phyloP scores from a whole-genome alignment of 2,113 vertebrate genomes.

The Pteruthius melanotis region DNA sequence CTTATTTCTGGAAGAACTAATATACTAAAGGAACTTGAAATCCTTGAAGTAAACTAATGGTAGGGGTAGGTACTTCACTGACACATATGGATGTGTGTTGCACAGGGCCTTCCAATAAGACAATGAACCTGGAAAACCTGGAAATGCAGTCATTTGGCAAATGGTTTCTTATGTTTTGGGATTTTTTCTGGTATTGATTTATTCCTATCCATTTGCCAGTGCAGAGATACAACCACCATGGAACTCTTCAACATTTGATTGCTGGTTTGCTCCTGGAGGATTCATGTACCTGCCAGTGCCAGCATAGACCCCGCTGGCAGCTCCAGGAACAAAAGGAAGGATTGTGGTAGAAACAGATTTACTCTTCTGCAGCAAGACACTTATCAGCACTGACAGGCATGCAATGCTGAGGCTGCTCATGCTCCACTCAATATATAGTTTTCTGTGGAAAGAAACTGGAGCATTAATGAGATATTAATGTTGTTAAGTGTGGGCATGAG shows the following conservation, averaged over 20 bases:
- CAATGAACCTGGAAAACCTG: background rate
- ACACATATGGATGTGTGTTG: accelerated
- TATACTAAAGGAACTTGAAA: background rate
- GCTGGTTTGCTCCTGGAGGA: background rate
- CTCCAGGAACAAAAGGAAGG: background rate
- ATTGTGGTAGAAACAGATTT: background rate
- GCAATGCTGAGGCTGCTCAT: background rate
- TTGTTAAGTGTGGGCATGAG: background rate
- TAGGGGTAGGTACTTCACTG: background rate
- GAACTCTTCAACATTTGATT: background rate
- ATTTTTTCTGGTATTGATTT: background rate
- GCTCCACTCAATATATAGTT: background rate
- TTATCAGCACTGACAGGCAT: background rate
- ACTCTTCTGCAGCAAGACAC: background rate
- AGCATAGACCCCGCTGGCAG: background rate
- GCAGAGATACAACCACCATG: background rate
- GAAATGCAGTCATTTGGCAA: background rate
- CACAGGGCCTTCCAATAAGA: background rate
- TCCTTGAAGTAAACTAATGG: background rate
- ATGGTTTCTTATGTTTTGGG: background rate
- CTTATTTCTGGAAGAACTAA: background rate
- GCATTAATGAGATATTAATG: background rate
- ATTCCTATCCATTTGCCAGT: background rate
- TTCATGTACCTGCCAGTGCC: background rate
- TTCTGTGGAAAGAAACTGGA: background rate